Base-by-base conservation (phyloP, 1,140 invertebrate species). In the Anagrus nilaparvatae region DNA sequence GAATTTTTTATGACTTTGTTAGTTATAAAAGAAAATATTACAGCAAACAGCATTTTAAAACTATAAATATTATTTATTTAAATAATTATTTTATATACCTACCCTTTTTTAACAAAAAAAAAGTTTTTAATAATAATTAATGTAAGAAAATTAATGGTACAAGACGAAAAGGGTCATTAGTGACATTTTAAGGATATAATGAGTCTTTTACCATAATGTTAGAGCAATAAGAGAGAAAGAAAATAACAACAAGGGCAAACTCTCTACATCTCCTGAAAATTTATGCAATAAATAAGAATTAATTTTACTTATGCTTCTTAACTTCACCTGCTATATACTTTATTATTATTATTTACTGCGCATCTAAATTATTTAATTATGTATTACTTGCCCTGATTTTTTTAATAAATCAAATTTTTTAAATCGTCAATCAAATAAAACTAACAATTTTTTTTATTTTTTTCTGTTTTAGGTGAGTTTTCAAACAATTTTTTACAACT, bases 201-300 rank as follows among this genome's bases (percentile, higher is more conserved):
- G 24, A 16, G 41, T n/a, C 17, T 18, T 29, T 6, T 10, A 16
- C 19, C 17, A 16, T 28, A 36, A 36, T 10, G 30, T 40, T 24
- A 20, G 31, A 27, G 33, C 44, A 50, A 36, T 46, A 38, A 44
- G 34, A 40, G 40, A 17, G 17, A 6, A 17, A 27, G 17, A n/a
- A 49, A 47, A 48, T 56, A 54, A 51, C 54, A 56, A 54, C 51
- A 56, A 56, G 49, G 52, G 51, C 49, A 52, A 56, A 56, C 54
- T 51, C 47, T 45, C 24, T 44, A 32, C 18, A 39, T 31, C 33
- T 14, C 17, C 6, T 8, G 24, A 27, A 27, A 27, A n/a, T 12
- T 8, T 6, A 27, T 8, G 24, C 24, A n/a, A 27, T 6, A 27
- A 27, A 27, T 12, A n/a, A n/a, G 24, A n/a, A 6, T 6, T 27